Evolutionary conservation across 2,888 invertebrate species (phyloP).

Genomic region (Calephelis perditalis): DNA sequence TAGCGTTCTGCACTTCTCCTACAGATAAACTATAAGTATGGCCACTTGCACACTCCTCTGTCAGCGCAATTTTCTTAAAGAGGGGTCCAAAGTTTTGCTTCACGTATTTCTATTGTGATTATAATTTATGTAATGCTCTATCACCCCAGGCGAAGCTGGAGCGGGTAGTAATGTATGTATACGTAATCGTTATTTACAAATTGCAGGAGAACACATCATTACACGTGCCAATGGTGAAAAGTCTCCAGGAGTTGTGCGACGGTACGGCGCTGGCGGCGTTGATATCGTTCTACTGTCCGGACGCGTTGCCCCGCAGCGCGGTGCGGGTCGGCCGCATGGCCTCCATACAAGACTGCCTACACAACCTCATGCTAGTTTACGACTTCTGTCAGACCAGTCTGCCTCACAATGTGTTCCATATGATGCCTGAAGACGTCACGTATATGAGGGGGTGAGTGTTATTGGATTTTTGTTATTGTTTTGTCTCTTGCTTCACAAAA

Average conservation of each 20-base stretch:
- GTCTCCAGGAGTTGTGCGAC: conserved; percentile 93
- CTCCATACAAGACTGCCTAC: conserved; percentile 92
- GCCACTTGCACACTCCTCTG: no score
- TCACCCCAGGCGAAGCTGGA: no score
- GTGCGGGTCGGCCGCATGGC: conserved; percentile 79
- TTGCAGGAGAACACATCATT: conserved; percentile 76
- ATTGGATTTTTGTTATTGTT: not conserved
- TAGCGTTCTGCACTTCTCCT: no score
- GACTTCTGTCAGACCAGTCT: conserved; percentile 91
- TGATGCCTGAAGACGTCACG: conserved; percentile 96
- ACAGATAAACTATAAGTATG: no score
- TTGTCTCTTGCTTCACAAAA: no score
- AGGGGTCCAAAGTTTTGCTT: no score
- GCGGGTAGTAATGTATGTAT: no score
- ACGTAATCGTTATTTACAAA: not conserved
- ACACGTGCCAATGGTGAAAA: conserved; percentile 84
- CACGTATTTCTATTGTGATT: no score
- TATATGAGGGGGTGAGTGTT: conserved; percentile 89
- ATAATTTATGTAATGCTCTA: no score
- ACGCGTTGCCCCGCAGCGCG: conserved; percentile 72
- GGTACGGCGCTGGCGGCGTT: conserved; percentile 62
- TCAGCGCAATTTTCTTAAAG: no score
- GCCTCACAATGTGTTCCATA: conserved; percentile 93
- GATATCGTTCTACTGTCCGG: conserved; percentile 38
- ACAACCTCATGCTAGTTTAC: conserved; percentile 92